phyloP scores from a whole-genome alignment of 2,888 invertebrate species.

The Phanerotoma sp. region DNA sequence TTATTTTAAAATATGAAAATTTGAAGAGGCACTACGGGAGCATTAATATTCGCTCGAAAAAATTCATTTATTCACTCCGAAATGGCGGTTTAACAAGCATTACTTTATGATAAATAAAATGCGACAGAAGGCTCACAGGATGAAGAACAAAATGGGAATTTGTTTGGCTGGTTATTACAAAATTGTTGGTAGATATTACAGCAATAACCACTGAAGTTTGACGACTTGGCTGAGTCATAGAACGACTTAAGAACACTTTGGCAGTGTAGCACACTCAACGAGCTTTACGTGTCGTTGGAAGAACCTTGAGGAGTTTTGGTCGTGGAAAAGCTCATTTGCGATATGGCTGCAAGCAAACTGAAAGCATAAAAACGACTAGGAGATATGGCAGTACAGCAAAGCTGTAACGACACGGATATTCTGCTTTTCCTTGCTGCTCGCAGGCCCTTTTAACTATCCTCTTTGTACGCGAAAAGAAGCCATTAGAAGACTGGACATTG shows the following conservation, averaged over 20 bases:
- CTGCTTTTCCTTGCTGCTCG: slow-evolving; percentile 13
- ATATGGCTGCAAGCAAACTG: not conserved
- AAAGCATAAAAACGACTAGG: not conserved
- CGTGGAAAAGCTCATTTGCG: slow-evolving; percentile 5
- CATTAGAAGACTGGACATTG: slow-evolving; percentile 27
- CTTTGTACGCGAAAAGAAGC: slow-evolving; percentile 23
- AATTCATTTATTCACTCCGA: no score
- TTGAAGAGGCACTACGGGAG: no score
- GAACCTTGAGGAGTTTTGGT: slow-evolving; percentile 5
- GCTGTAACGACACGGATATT: slow-evolving; percentile 29
- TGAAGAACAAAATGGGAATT: slow-evolving; percentile 4
- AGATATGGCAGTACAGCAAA: slow-evolving; percentile 1
- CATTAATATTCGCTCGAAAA: no score
- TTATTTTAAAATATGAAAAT: no score
- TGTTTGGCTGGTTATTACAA: slow-evolving; percentile 3
- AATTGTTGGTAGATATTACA: slow-evolving; percentile 2
- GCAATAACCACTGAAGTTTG: slow-evolving; percentile 13
- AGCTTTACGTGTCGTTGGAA: not conserved
- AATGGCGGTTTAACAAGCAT: no score
- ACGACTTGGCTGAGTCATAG: slow-evolving; percentile 2
- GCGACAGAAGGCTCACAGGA: no score
- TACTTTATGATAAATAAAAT: no score
- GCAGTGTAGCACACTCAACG: not conserved
- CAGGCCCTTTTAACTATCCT: not conserved
- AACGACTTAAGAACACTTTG: slow-evolving; percentile 1